A percentile compares a stretch with the other conserved stretches of the same genome.
Evolutionary conservation across 2,888 invertebrate species (phyloP).

Genomic region (Phlogophora meticulosa): DNA sequence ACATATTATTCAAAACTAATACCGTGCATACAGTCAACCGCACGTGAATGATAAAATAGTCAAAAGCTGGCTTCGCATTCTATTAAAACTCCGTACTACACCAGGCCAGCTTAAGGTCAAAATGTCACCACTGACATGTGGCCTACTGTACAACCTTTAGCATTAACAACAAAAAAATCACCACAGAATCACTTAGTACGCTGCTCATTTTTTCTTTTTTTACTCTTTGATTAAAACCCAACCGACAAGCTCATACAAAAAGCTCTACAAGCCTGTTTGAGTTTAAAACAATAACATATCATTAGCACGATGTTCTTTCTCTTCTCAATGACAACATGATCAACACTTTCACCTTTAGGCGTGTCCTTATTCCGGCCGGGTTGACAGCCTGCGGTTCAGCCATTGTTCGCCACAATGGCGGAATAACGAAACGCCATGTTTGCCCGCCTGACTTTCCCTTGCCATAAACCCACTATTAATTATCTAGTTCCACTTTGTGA

Average conservation of each 20-base stretch:
- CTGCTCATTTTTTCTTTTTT: no score
- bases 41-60: no score
- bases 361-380: slow-evolving; percentile 66
- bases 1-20: no score
- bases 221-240: not conserved
- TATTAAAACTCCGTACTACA: no score
- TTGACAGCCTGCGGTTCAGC: slow-evolving; percentile 69
- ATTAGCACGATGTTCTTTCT: slow-evolving; percentile 44
- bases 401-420: slow-evolving; percentile 80
- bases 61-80: no score
- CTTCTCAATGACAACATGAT: slow-evolving; percentile 51
- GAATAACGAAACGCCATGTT: slow-evolving; percentile 76
- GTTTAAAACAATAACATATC: slow-evolving; percentile 43
- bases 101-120: no score
- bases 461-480: slow-evolving; percentile 64
- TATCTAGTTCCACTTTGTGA: slow-evolving; percentile 57
- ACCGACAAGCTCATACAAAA: slow-evolving; percentile 6
- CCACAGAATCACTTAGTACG: no score
- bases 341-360: slow-evolving; percentile 73
- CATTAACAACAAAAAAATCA: no score
- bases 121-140: no score
- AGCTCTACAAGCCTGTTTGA: slow-evolving; percentile 21
- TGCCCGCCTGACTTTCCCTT: slow-evolving; percentile 74
- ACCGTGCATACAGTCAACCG: no score
- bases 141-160: no score